phyloP scores from a whole-genome alignment of 2,888 invertebrate species.

The Aricia artaxerxes region DNA sequence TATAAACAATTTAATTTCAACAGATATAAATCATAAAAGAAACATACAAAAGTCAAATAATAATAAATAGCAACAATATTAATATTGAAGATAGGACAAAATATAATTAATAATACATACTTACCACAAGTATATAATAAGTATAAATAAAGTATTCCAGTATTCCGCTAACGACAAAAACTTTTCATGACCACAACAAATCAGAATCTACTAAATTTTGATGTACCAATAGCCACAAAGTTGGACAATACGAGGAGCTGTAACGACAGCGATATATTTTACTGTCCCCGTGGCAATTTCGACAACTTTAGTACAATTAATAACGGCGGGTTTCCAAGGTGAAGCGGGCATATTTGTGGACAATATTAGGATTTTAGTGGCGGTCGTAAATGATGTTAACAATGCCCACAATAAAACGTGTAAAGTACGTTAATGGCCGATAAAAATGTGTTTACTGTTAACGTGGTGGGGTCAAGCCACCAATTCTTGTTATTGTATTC shows the following conservation, averaged over 20 bases:
- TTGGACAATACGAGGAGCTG: slow-evolving; percentile 13
- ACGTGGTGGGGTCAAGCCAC: slow-evolving; percentile 39
- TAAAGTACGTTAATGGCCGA: slow-evolving; percentile 74
- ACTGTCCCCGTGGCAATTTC: background rate
- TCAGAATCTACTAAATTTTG: slow-evolving; percentile 16
- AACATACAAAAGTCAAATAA: background rate
- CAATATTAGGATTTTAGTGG: slow-evolving; percentile 39
- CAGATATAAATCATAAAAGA: too few species aligned
- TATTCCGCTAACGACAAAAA: background rate
- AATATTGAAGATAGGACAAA: background rate
- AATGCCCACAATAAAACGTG: slow-evolving; percentile 73
- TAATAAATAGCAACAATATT: background rate
- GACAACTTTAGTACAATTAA: slow-evolving; percentile 29
- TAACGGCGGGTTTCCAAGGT: slow-evolving; percentile 26
- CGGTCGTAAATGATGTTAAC: slow-evolving; percentile 68
- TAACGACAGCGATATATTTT: slow-evolving; percentile 24
- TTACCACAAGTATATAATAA: background rate
- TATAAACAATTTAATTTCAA: background rate
- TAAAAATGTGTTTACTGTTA: slow-evolving; percentile 68
- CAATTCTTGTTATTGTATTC: slow-evolving; percentile 37
- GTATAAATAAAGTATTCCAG: background rate
- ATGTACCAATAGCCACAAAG: slow-evolving; percentile 21
- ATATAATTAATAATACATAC: background rate
- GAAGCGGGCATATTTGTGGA: slow-evolving; percentile 29
- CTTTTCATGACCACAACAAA: slow-evolving; percentile 9